phyloP scores from a whole-genome alignment of 1,140 invertebrate genomes.

The Teleopsis dalmanni region DNA sequence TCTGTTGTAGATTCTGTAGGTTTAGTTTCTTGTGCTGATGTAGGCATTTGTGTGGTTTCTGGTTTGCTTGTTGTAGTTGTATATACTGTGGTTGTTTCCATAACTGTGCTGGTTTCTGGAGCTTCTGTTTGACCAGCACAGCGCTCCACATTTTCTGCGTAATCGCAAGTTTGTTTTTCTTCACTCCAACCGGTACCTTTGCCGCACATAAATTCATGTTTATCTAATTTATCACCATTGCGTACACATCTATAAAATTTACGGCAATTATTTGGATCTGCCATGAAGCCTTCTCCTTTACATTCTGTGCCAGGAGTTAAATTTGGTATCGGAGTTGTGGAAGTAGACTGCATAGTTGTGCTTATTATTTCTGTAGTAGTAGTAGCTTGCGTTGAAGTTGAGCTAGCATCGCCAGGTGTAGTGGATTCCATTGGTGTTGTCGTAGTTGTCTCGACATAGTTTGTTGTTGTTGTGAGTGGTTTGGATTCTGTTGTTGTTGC shows the following conservation, averaged over 20 bases:
- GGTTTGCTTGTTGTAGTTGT: slow-evolving; percentile 13
- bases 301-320: slow-evolving; percentile 37
- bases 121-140: slow-evolving; percentile 16
- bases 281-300: slow-evolving; percentile 56
- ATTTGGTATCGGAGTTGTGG: slow-evolving; percentile 22
- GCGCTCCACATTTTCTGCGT: slow-evolving; percentile 19
- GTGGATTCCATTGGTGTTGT: slow-evolving; percentile 22
- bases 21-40: neutral
- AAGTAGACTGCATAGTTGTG: slow-evolving; percentile 12
- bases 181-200: slow-evolving; percentile 47
- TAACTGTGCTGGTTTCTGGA: slow-evolving; percentile 10
- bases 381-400: slow-evolving; percentile 9
- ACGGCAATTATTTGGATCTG: slow-evolving; percentile 51
- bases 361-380: slow-evolving; percentile 20
- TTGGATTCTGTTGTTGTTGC: slow-evolving; percentile 15
- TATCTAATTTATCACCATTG: slow-evolving; percentile 39
- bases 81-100: slow-evolving; percentile 16
- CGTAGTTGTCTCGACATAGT: slow-evolving; percentile 22
- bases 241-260: slow-evolving; percentile 52
- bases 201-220: slow-evolving; percentile 41
- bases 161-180: slow-evolving; percentile 40
- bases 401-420: slow-evolving; percentile 10
- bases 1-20: slow-evolving; percentile 8
- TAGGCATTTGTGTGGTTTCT: slow-evolving; percentile 5
- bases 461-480: slow-evolving; percentile 14